Base-by-base conservation (phyloP, 2,797 vertebrate genomes). In the Lutjanus argentimaculatus region DNA sequence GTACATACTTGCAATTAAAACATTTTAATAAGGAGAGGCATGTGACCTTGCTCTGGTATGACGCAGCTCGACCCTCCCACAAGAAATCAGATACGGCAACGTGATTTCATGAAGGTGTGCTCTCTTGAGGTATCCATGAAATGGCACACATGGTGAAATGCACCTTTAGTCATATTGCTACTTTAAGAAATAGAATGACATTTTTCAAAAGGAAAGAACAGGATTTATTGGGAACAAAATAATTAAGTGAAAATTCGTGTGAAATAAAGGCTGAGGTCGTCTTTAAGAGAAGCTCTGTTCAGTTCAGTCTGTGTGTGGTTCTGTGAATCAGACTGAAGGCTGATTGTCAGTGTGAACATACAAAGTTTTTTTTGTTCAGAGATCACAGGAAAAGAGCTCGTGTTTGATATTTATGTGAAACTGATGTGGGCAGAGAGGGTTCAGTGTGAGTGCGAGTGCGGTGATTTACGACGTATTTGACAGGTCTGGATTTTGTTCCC, bases 341-440 rank as follows among this genome's bases (percentile, higher is more conserved):
- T 49, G 80, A 87, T 84, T 92, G 87, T 91, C 67, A 63, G 21
- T 25, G 48, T 52, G 79, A 80, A 74, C 55, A 71, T 48, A 82
- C 1, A 58, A 49, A 14, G 48, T 19, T 64, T 56, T 57, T 68
- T 59, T 69, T 88, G 70, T 86, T 88, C 65, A 61, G 48, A 30
- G 69, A 88, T 87, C 76, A 83, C 52, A 82, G 51, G 57, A 67
- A 83, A 80, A 46, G n/a, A 76, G 6, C 22, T 71, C 63, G n/a
- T 53, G 8, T 10, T 80, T 19, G 21, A 64, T 52, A 61, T 72
- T 63, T 17, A 43, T 67, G 22, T 55, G 76, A 71, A 70, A 42
- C 7, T 13, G 4, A n/a, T 72, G 65, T 45, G 21, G 16, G 67
- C 2, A 0, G 19, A 83, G 59, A 79, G 58, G 53, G 17, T 40